Evolutionary conservation across 2,888 invertebrate species (phyloP).

Genomic region (Drosophila kanekoi): DNA sequence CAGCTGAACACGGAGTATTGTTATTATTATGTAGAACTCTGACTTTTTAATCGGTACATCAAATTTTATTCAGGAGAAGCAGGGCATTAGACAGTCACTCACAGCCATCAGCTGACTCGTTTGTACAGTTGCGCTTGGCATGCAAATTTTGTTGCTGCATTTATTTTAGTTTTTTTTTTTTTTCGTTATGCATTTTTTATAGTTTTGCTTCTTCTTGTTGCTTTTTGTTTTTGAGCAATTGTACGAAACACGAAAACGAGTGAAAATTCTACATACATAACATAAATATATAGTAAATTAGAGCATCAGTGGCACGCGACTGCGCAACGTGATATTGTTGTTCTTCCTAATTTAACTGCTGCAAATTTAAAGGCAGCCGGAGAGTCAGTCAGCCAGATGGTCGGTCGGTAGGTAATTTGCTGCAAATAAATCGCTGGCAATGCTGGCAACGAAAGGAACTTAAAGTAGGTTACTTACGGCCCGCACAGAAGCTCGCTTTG

Average conservation of each 20-base stretch:
- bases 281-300: constrained; percentile 42
- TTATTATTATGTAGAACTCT: neutral
- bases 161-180: neutral
- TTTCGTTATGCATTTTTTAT: neutral
- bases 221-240: constrained; percentile 8
- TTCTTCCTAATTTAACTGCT: constrained; percentile 43
- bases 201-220: neutral
- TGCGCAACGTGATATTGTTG: constrained; percentile 33
- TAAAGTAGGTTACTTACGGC: constrained; percentile 70
- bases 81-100: constrained; percentile 28
- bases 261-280: constrained; percentile 13
- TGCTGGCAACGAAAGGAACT: constrained; percentile 64
- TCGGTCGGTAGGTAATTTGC: constrained; percentile 42
- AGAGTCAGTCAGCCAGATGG: constrained; percentile 2
- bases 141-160: constrained; percentile 55
- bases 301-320: constrained; percentile 64
- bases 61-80: neutral
- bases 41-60: neutral
- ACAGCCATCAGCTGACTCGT: neutral
- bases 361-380: constrained; percentile 28
- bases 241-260: constrained; percentile 17
- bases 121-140: constrained; percentile 51
- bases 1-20: neutral
- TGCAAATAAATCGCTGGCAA: constrained; percentile 61
- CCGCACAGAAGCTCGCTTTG: constrained; percentile 47